phyloP scores from a whole-genome alignment of 2,888 invertebrate species.

The Fragum sueziense region DNA sequence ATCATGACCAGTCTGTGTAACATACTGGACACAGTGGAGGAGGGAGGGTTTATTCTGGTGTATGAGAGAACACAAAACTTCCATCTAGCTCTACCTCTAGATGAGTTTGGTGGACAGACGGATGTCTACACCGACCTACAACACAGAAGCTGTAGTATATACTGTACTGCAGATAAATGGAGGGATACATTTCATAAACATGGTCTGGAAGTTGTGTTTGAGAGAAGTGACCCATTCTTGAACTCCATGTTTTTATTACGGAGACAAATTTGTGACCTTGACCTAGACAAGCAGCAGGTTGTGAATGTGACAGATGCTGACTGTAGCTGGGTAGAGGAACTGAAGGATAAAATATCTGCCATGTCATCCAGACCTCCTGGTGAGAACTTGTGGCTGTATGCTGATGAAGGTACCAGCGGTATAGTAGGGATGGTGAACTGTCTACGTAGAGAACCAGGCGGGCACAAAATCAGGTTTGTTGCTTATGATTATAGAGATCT shows the following conservation, averaged over 20 bases:
- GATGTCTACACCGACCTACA: conserved; percentile 44
- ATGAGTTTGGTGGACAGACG: conserved; percentile 60
- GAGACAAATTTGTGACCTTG: conserved; percentile 77
- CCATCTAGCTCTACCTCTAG: conserved; percentile 67
- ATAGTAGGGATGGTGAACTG: conserved; percentile 95
- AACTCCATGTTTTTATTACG: conserved; percentile 86
- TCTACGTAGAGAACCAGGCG: conserved; percentile 93
- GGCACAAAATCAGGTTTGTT: conserved; percentile 87
- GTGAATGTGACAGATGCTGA: conserved; percentile 64
- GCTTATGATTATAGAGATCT: too few relatives aligned
- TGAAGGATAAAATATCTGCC: conserved; percentile 90
- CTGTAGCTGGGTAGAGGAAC: conserved; percentile 88
- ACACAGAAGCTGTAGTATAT: conserved; percentile 62
- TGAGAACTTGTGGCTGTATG: conserved; percentile 85
- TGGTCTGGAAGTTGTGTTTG: conserved; percentile 85
- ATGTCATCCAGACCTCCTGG: conserved; percentile 84
- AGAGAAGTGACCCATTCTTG: conserved; percentile 87
- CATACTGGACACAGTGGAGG: conserved; percentile 85
- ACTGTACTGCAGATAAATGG: conserved; percentile 70
- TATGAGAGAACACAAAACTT: conserved; percentile 82
- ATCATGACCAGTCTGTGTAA: conserved; percentile 64
- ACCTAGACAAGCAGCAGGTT: conserved; percentile 41
- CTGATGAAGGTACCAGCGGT: conserved; percentile 88
- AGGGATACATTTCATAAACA: conserved; percentile 67
- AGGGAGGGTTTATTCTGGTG: conserved; percentile 83